Percentiles rank a stretch among this genome's conserved stretches.
Conservation (phyloP, 37 sponge, comb jelly and placozoan species). For the Tethya wilhelma region DNA sequence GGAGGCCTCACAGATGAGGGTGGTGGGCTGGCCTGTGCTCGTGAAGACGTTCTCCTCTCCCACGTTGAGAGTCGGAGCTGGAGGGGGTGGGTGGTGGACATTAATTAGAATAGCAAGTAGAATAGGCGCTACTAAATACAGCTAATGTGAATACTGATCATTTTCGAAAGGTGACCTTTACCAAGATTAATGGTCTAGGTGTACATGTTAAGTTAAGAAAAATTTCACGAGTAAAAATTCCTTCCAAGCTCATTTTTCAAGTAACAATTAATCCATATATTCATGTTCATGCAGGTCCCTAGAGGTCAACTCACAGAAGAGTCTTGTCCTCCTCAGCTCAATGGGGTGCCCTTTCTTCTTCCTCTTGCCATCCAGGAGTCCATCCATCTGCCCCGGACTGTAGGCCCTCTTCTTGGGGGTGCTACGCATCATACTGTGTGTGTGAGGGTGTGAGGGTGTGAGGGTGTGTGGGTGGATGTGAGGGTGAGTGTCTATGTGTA, state of each 20-base stretch:
- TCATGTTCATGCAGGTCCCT: neutral
- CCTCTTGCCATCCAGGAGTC: neutral
- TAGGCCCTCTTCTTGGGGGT: neutral
- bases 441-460: neutral
- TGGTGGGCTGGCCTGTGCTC: constrained; percentile 65
- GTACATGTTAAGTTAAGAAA: no score
- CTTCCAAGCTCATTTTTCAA: neutral
- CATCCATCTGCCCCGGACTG: neutral
- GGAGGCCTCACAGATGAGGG: constrained; percentile 56
- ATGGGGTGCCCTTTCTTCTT: neutral
- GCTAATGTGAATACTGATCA: no score
- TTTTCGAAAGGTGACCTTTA: no score
- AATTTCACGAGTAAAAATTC: neutral
- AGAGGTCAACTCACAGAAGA: constrained; percentile 14
- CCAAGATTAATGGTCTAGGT: no score
- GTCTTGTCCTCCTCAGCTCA: constrained; percentile 23
- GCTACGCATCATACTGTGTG: neutral
- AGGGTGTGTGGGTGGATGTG: neutral
- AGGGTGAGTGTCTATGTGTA: neutral
- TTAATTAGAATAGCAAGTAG: neutral
- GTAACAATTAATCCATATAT: neutral
- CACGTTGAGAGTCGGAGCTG: constrained; percentile 64
- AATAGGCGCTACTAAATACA: no score
- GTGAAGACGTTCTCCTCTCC: constrained; percentile 47
- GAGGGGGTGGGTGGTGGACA: neutral